phyloP scores from a whole-genome alignment of 64 coral and sea anemone genomes.

The Montipora cactus region DNA sequence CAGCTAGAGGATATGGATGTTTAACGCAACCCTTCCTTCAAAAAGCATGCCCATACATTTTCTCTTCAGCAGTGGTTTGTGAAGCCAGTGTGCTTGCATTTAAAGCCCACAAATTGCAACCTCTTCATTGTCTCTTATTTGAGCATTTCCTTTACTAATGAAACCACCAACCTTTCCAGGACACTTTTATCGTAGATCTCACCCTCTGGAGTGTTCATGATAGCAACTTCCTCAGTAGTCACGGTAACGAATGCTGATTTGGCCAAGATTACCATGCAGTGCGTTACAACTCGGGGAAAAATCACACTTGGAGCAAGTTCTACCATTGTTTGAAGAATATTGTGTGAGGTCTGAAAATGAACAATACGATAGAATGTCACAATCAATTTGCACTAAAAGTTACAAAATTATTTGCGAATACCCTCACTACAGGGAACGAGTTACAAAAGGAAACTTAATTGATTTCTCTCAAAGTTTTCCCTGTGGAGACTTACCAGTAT shows the following conservation, averaged over 20 bases:
- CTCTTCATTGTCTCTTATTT: too few species aligned
- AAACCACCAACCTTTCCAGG: conserved; percentile 42
- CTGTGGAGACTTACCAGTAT: too few species aligned
- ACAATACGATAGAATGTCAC: not conserved
- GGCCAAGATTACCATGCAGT: conserved; percentile 12
- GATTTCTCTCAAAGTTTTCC: too few species aligned
- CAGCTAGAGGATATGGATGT: too few species aligned
- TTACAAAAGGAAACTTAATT: too few species aligned
- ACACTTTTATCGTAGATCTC: conserved; percentile 60
- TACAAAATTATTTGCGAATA: not conserved
- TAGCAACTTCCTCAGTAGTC: conserved; percentile 54
- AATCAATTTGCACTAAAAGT: not conserved
- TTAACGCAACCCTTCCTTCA: too few species aligned
- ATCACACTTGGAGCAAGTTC: conserved; percentile 35
- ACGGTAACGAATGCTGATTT: conserved; percentile 45
- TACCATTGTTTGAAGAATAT: conserved; percentile 58
- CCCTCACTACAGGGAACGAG: too few species aligned
- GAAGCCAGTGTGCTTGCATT: too few species aligned
- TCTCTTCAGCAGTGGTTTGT: too few species aligned
- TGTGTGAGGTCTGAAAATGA: conserved; percentile 33
- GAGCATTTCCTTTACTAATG: not conserved
- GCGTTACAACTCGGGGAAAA: conserved; percentile 50
- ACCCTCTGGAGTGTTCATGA: conserved; percentile 72
- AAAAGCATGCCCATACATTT: too few species aligned
- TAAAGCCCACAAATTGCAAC: too few species aligned